Evolutionary conservation across 2,888 invertebrate genomes (phyloP), one percentile per base, ranked within the genome.

Genomic region (Leptopilina myrica): DNA sequence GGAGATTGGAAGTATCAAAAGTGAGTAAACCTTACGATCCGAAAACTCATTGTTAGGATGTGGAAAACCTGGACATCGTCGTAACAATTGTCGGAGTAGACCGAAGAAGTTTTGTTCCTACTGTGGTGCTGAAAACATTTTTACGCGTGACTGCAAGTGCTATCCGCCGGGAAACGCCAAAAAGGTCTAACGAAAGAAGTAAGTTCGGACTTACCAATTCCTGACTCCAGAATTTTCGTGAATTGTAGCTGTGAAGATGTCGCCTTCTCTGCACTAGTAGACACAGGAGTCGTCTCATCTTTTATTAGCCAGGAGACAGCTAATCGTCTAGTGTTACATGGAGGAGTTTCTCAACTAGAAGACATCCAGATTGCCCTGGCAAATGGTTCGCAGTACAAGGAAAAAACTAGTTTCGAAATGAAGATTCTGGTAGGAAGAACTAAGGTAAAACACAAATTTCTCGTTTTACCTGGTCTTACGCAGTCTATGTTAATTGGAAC

Each of bases 21-120:
- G 14, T n/a, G 5, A 5, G 5, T 12, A n/a, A n/a, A 3, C 56
- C 2, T 0, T 59, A 59, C n/a, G n/a, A 59, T 15, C 59, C n/a
- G 2, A 59, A 59, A 8, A 59, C 15, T 1, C 4, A 15, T 3
- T 59, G 59, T n/a, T 59, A 15, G 59, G 59, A 15, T 59, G 59
- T 59, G 15, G 15, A 2, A 59, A 15, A 6, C 5, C 5, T 7
- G 59, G 59, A 1, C 15, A 20, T 2, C 14, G 15, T 59, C 59
- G 59, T n/a, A 6, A 0, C 6, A 2, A 15, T 0, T 59, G 59
- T n/a, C 7, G 12, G 0, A 11, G 3, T 15, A 12, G 15, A 14
- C 73, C 73, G 2, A 53, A n/a, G 20, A 73, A 73, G 56, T 75
- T 75, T 33, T 75, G 75, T 33, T 75, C 75, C 4, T 75, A 59